Evolutionary conservation across 2,797 vertebrate species (phyloP), one percentile per base, ranked within the genome.

Genomic region (Rhinogobio ventralis): DNA sequence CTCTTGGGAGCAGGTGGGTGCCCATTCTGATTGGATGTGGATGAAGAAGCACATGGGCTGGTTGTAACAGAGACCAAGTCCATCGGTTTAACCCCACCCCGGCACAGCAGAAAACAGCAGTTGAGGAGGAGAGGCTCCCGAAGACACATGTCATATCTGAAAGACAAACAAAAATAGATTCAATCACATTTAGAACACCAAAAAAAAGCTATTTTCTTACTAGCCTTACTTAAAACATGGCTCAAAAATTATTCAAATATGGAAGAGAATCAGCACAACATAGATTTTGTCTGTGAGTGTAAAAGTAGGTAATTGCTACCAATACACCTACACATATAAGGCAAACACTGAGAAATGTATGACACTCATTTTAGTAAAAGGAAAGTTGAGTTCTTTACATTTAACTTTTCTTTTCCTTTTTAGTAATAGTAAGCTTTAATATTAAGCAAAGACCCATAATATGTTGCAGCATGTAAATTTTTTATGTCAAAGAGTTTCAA

Each of bases 1-100:
- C 95, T 96, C 81, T 90, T 93, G 66, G 94, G 93, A 57, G 88
- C 82, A 36, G 91, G 79, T 2, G 87, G 46, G 1, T 86, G 93
- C 62, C 91, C 92, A 64, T 93, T 95, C 84, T 91, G 93, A 86
- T 85, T 83, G 68, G 86, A 72, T 10, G 88, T 83, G 0, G 93
- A 94, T 28, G 95, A 92, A 6, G 93, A 85, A 60, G 90, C 1
- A 25, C 67, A 51, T 0, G 95, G 94, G 90, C 95, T 96, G 33
- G 96, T 96, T 0, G 96, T 97, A 90, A 99, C 95, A 0, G 97
- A 97, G 55, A 98, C 95, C 83, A 98, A 92, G 92, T 99, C 97
- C 95, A 99, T 94, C 0, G 97, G 97, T 28, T 90, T 89, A 69
- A 96, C 86, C 5, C 94, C 94, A 2, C 96, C 97, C 15, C 96